Base-by-base conservation (phyloP, 2,888 invertebrate species). In the Chrysodeixis includens region DNA sequence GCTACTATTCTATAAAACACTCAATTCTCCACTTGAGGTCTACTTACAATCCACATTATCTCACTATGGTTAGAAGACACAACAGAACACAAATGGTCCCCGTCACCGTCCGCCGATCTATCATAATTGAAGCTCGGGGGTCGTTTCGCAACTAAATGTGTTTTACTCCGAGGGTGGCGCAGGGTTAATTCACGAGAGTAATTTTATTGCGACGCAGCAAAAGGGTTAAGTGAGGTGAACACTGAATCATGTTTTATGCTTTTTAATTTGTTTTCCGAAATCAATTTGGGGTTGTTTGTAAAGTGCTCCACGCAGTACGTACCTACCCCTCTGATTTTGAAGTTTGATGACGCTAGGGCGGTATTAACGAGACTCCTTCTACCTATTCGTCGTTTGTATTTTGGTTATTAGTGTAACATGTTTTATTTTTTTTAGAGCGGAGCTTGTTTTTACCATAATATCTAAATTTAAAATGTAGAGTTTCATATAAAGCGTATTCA, bases 201-300 rank as follows among this genome's bases (percentile, higher is more conserved):
- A 93, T 92, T 90, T 89, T 86, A 91, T 92, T 89, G 91, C 82
- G 79, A 83, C 79, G 73, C 82, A 82, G 74, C 83, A 82, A 86
- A 79, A 88, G 92, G 93, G 92, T 93, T 92, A 91, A 91, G 87
- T 86, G 88, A 86, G 88, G 88, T 86, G 87, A 86, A 83, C 83
- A 83, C 82, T 83, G 83, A 91, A 89, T 92, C 86, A 88, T 89
- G 92, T 92, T 94, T 92, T 93, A 91, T 91, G 90, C 87, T 88
- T 90, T 93, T 90, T 93, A 93, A 94, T 94, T 93, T 93, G 93
- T 92, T 91, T 90, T 85, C 69, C 76, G 71, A 81, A 86, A 86
- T 81, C 83, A 82, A 77, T 85, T 80, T 81, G 74, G 73, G 75
- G 81, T 49, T 49, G 85, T 76, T 81, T 77, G 69, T 49, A 30